Conservation (phyloP, 2,113 vertebrate species). For the Lophius piscatorius region DNA sequence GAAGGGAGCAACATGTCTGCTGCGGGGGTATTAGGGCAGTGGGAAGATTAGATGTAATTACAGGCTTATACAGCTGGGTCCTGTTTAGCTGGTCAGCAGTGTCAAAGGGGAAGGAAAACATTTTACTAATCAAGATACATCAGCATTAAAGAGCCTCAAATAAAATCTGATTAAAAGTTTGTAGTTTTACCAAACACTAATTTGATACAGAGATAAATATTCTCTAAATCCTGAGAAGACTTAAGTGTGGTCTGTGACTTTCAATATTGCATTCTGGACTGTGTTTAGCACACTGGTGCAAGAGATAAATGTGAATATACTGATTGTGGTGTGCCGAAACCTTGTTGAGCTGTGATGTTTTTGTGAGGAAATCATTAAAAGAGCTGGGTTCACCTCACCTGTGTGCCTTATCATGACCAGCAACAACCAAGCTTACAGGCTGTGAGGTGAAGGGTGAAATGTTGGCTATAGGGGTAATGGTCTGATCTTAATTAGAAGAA, state of each 20-base stretch:
- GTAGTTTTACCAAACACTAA: no score
- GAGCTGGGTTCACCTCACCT: no score
- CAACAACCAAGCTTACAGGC: no score
- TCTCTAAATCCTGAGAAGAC: no score
- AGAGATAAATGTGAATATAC: background rate
- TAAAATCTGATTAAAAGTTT: conserved; percentile 4
- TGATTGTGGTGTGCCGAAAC: background rate
- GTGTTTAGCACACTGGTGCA: background rate
- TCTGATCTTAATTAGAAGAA: no score
- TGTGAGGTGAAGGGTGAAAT: no score
- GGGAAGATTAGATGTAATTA: conserved; percentile 67
- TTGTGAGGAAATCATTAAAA: background rate
- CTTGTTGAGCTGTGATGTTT: conserved; percentile 5
- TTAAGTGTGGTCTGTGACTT: no score
- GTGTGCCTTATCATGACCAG: no score
- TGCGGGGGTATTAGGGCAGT: conserved; percentile 40
- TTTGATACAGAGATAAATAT: no score
- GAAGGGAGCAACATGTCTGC: conserved; percentile 20
- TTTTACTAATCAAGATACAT: conserved; percentile 74
- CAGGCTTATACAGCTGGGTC: conserved; percentile 72
- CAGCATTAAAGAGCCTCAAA: conserved; percentile 58
- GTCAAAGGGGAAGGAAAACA: conserved; percentile 41
- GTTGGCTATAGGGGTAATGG: no score
- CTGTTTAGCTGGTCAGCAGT: conserved; percentile 61
- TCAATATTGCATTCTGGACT: background rate